Evolutionary conservation across 2,888 invertebrate species (phyloP).

Genomic region (Halocaridina rubra): DNA sequence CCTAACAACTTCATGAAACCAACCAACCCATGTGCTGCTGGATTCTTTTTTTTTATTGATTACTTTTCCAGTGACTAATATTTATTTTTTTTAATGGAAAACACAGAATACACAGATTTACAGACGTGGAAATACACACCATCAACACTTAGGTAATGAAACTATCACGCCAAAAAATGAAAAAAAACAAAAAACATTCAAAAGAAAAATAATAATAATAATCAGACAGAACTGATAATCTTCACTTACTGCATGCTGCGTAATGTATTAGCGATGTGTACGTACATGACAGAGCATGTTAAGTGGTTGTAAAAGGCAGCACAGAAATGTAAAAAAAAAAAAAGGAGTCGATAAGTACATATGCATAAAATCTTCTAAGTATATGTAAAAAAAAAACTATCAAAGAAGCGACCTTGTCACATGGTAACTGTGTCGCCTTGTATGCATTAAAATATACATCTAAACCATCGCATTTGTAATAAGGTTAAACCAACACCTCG

Average conservation of each 20-base stretch:
- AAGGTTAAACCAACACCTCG: too few species aligned
- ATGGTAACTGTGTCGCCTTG: background rate
- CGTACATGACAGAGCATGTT: background rate
- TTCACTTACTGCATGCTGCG: slow-evolving; percentile 33
- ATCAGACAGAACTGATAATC: background rate
- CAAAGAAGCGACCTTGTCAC: background rate
- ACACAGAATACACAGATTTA: too few species aligned
- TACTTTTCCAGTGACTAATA: too few species aligned
- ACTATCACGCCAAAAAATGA: background rate
- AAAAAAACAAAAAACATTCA: too few species aligned
- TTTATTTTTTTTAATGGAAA: too few species aligned
- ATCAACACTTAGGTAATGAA: background rate
- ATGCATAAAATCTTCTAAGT: background rate
- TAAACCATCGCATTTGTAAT: too few species aligned
- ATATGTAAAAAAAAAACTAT: background rate
- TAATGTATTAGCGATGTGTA: slow-evolving; percentile 7
- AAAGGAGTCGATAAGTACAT: background rate
- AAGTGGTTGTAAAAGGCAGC: background rate
- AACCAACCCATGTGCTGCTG: background rate
- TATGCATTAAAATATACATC: too few species aligned
- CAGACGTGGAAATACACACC: too few species aligned
- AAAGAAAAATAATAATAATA: too few species aligned
- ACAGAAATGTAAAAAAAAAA: background rate
- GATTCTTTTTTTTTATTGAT: too few species aligned
- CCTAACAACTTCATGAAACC: too few species aligned